A percentile compares a stretch with the other conserved stretches of the same genome.
phyloP scores from a whole-genome alignment of 2,113 vertebrate genomes.

The Orcinus orca region DNA sequence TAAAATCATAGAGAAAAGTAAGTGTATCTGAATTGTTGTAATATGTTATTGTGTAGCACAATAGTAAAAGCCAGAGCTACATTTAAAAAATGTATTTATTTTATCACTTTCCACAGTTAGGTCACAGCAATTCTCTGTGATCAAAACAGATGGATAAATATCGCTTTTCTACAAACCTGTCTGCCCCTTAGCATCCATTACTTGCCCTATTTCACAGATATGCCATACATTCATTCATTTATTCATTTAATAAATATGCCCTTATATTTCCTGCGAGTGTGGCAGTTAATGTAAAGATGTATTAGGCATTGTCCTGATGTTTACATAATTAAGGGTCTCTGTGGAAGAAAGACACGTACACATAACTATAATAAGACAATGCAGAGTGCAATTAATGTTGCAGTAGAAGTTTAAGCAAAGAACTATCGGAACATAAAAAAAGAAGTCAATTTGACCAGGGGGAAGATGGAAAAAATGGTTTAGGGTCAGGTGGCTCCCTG shows the following conservation, averaged over 20 bases:
- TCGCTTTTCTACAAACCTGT: neutral
- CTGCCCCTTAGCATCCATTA: neutral
- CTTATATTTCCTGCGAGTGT: neutral
- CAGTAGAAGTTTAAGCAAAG: neutral
- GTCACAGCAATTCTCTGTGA: neutral
- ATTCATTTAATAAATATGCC: neutral
- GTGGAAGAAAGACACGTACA: neutral
- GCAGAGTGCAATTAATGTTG: neutral
- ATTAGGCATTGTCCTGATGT: neutral
- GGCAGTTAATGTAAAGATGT: neutral
- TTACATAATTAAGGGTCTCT: neutral
- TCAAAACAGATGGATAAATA: neutral
- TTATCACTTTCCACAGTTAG: neutral
- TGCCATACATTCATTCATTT: neutral
- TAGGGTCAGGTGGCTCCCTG: neutral
- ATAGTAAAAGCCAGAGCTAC: slow-evolving; percentile 3
- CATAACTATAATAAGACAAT: neutral
- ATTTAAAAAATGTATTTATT: neutral
- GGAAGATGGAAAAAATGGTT: neutral
- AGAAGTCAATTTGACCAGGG: neutral
- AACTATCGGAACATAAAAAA: neutral
- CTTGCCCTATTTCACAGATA: neutral
- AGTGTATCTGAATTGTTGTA: slow-evolving; percentile 45
- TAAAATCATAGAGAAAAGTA: slow-evolving; percentile 52
- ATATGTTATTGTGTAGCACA: neutral